Percentiles rank a stretch among this genome's conserved stretches.
These are phyloP conservation scores for Lasioglossum marginatum DNA, from an alignment of 2,888 invertebrate species.

Conservation along the genomic window DNA sequence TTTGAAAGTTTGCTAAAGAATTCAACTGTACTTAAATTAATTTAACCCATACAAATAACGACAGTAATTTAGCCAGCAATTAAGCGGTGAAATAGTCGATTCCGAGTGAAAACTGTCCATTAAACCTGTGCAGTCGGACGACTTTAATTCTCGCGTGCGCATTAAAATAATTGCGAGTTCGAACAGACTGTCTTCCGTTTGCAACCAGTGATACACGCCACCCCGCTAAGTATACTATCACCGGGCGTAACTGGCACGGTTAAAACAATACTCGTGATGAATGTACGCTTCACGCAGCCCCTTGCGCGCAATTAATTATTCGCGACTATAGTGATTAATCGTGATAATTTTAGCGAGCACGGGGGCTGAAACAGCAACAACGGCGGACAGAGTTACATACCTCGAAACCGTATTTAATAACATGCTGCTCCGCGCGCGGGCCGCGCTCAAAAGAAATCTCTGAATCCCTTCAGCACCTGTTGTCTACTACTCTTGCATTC, in stretches of 20 bases:
- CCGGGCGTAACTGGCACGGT: slow-evolving; percentile 51
- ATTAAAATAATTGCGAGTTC: slow-evolving; percentile 41
- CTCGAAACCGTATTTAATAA: slow-evolving; percentile 33
- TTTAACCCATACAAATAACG: not conserved
- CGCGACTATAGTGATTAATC: slow-evolving; percentile 68
- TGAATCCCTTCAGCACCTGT: slow-evolving; percentile 52
- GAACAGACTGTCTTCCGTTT: slow-evolving; percentile 23
- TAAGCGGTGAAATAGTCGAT: not conserved
- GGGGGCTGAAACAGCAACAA: slow-evolving; percentile 52
- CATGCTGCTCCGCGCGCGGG: slow-evolving; percentile 7
- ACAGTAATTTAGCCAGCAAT: not conserved
- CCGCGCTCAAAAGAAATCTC: slow-evolving; percentile 36
- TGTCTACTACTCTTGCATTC: slow-evolving; percentile 18
- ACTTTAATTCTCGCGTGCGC: not conserved
- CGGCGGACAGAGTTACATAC: slow-evolving; percentile 44
- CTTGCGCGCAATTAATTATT: slow-evolving; percentile 68
- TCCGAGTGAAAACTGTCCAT: not conserved
- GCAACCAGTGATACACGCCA: not conserved
- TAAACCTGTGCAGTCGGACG: not conserved
- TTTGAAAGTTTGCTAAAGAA: not conserved
- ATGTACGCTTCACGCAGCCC: slow-evolving; percentile 66
- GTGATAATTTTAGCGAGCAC: slow-evolving; percentile 53
- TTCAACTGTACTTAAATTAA: not conserved
- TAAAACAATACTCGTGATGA: slow-evolving; percentile 68
- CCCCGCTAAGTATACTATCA: slow-evolving; percentile 49